Conservation (phyloP, 2,888 invertebrate genomes). For the Apotomis turbidana region DNA sequence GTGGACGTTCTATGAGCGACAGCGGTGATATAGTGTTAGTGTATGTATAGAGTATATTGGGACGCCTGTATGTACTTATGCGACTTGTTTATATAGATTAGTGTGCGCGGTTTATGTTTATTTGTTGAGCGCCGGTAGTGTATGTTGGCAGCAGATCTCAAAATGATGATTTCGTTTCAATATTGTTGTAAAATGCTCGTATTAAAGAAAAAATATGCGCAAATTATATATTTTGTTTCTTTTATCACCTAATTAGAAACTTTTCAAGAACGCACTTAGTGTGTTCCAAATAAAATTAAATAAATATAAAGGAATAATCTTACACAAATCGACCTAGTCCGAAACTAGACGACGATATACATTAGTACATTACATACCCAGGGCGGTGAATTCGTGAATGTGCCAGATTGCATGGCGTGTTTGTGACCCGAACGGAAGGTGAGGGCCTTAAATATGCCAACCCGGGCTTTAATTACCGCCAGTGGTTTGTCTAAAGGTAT, state of each 20-base stretch:
- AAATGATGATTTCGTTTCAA: constrained; percentile 83
- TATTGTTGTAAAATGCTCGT: constrained; percentile 84
- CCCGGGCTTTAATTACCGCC: too few relatives aligned
- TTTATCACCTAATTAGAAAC: constrained; percentile 43
- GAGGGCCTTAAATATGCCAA: too few relatives aligned
- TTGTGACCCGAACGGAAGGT: too few relatives aligned
- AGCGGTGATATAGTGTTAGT: constrained; percentile 82
- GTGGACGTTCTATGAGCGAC: constrained; percentile 71
- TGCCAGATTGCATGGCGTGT: too few relatives aligned
- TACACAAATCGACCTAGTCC: too few relatives aligned
- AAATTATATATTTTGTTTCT: constrained; percentile 62
- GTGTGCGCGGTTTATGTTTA: constrained; percentile 83
- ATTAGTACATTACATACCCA: too few relatives aligned
- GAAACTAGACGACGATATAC: too few relatives aligned
- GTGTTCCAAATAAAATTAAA: too few relatives aligned
- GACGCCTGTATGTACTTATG: constrained; percentile 83
- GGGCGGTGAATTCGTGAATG: too few relatives aligned
- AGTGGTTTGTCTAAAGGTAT: too few relatives aligned
- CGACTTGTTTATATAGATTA: constrained; percentile 84
- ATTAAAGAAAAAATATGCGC: constrained; percentile 83
- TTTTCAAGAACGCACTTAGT: too few relatives aligned
- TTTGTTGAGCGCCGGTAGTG: constrained; percentile 84
- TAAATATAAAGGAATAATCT: too few relatives aligned
- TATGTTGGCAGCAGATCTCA: constrained; percentile 84
- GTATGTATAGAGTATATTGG: constrained; percentile 79